Conservation (phyloP, 1,140 invertebrate genomes). For the Aphaenogaster floridana region DNA sequence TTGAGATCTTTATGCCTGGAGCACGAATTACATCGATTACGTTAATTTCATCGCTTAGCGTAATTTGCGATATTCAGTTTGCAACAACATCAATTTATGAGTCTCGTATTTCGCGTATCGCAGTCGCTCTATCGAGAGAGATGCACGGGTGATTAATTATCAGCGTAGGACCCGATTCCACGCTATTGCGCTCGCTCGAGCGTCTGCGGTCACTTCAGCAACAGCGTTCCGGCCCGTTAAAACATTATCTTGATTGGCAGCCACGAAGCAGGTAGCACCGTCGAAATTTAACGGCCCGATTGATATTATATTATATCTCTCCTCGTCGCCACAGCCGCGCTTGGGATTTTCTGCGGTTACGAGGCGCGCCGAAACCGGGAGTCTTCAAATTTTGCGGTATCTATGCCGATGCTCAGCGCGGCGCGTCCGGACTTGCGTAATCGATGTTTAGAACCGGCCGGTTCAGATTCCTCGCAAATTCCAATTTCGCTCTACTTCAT, state of each 20-base stretch:
- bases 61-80: conserved; percentile 46
- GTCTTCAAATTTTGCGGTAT: conserved; percentile 60
- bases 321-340: neutral
- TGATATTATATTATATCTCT: conserved; percentile 48
- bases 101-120: conserved; percentile 15
- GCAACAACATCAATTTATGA: conserved; percentile 41
- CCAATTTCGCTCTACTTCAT: conserved; percentile 69
- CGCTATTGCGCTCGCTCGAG: neutral
- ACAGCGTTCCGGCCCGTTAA: neutral
- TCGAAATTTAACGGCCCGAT: conserved; percentile 47
- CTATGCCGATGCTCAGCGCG: neutral
- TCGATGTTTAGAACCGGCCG: conserved; percentile 60
- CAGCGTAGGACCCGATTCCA: conserved; percentile 16
- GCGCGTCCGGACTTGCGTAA: conserved; percentile 41
- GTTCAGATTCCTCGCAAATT: conserved; percentile 65
- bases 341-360: conserved; percentile 52
- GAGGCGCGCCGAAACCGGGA: conserved; percentile 2
- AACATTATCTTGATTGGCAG: conserved; percentile 48
- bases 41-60: conserved; percentile 15
- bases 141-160: conserved; percentile 43
- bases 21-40: conserved; percentile 1
- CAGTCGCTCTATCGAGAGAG: conserved; percentile 10
- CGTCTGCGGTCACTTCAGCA: conserved; percentile 1
- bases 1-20: neutral
- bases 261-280: conserved; percentile 3